Base-by-base conservation (phyloP, 2,888 invertebrate genomes). In the Lochmaea capreae region DNA sequence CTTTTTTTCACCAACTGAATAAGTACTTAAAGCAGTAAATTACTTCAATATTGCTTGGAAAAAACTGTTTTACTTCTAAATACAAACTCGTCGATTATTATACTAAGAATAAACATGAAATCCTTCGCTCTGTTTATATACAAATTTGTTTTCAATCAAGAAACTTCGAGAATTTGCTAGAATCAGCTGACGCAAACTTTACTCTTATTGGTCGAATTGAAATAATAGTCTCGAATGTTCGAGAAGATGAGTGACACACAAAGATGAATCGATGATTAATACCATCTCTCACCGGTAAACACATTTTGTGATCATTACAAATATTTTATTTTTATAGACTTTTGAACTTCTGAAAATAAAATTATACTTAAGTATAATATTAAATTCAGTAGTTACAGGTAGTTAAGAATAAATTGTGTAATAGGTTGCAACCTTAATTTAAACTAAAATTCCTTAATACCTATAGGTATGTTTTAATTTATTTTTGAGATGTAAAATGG, bases 161-260 rank as follows among this genome's bases (percentile, higher is more conserved):
- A 54, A 54, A 54, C 6, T 16, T 54, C 54, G 1, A 18, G 54
- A 54, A 54, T 54, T 16, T 54, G 9, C 54, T 9, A 18, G 54
- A 54, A 11, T 46, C 54, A 54, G 18, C 18, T 54, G 54, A 54
- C 16, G 12, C 46, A 54, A 16, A 54, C 18, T 52, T 5, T n/a
- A 16, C 52, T 54, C 18, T 54, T 18, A 18, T 54, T 54, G 54
- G 54, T 54, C 54, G 54, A 54, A 16, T 10, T 54, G 9, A 18
- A 16, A 54, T 54, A 16, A n/a, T 22, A 22, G 14, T 54, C 54
- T 54, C 18, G 54, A 54, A 54, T 54, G 54, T 54, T 54, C 54
- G 54, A 10, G 54, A 54, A 52, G 8, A n/a, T 52, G 52, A 52
- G 6, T n/a, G 52, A 22, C 22, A 54, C 9, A 16, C 52, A 16